These are phyloP conservation scores for Troides aeacus DNA, from an alignment of 2,888 invertebrate species.

Conservation along the genomic window DNA sequence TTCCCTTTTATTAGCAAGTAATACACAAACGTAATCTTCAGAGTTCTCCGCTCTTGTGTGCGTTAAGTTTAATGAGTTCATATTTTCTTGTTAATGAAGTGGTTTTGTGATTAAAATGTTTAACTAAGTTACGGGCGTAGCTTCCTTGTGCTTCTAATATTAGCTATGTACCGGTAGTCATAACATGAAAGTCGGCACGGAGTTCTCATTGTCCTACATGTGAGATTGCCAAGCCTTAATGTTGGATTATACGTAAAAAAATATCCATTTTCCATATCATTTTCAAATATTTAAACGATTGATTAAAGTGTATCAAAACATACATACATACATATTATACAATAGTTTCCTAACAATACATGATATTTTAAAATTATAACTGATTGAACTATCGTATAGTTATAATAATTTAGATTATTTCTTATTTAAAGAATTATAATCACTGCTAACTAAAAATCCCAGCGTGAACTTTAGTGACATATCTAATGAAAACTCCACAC, in stretches of 20 bases:
- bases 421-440: too few relatives aligned
- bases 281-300: too few relatives aligned
- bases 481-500: conserved; percentile 14
- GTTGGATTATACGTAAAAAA: too few relatives aligned
- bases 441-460: too few relatives aligned
- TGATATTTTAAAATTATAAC: background rate
- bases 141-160: background rate
- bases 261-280: too few relatives aligned
- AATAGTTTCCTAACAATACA: background rate
- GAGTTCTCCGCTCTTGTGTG: background rate
- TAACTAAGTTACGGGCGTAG: background rate
- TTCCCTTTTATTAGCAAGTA: background rate
- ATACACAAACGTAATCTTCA: background rate
- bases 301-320: too few relatives aligned
- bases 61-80: background rate
- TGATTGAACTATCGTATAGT: background rate
- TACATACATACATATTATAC: too few relatives aligned
- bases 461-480: background rate
- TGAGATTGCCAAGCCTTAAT: too few relatives aligned
- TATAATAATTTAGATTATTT: too few relatives aligned
- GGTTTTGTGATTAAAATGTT: background rate
- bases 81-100: background rate
- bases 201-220: too few relatives aligned
- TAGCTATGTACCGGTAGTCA: background rate
- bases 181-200: too few relatives aligned